Conservation (phyloP, 2,888 invertebrate species). For the Volucella bombylans region DNA sequence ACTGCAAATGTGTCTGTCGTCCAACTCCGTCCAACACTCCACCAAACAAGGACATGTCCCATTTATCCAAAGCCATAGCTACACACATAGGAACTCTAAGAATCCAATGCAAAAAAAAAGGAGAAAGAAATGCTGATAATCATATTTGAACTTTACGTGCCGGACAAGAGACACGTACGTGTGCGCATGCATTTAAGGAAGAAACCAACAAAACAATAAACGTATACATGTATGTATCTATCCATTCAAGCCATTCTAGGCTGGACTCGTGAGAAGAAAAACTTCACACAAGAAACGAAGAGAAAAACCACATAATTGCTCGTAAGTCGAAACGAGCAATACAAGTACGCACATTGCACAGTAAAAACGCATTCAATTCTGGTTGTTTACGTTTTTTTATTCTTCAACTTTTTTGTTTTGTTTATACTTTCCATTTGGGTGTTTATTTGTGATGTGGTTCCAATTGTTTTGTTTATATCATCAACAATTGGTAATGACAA, state of each 20-base stretch:
- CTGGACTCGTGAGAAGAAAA: conserved; percentile 54
- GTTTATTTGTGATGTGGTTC: conserved; percentile 28
- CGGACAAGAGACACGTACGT: conserved; percentile 29
- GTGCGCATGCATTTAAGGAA: conserved; percentile 35
- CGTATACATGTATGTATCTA: conserved; percentile 3
- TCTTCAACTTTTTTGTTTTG: conserved; percentile 27
- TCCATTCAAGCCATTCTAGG: background rate
- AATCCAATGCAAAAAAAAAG: conserved; percentile 11
- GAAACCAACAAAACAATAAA: conserved; percentile 13
- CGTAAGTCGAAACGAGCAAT: conserved; percentile 11
- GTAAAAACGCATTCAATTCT: conserved; percentile 44
- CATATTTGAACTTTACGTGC: conserved; percentile 60
- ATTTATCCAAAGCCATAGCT: conserved; percentile 34
- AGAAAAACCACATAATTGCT: conserved; percentile 37
- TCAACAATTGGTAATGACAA: conserved; percentile 41
- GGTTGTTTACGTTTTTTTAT: conserved; percentile 6
- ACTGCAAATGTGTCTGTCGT: conserved; percentile 19
- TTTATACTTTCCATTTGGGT: conserved; percentile 38
- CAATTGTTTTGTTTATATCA: conserved; percentile 50
- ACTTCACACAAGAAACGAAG: conserved; percentile 6
- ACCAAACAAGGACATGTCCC: conserved; percentile 63
- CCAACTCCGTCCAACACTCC: background rate
- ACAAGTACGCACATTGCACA: conserved; percentile 31
- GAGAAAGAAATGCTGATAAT: conserved; percentile 54
- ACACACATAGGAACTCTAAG: conserved; percentile 15